Base-by-base conservation (phyloP, 1,140 invertebrate species). In the Acromyrmex echinatior region DNA sequence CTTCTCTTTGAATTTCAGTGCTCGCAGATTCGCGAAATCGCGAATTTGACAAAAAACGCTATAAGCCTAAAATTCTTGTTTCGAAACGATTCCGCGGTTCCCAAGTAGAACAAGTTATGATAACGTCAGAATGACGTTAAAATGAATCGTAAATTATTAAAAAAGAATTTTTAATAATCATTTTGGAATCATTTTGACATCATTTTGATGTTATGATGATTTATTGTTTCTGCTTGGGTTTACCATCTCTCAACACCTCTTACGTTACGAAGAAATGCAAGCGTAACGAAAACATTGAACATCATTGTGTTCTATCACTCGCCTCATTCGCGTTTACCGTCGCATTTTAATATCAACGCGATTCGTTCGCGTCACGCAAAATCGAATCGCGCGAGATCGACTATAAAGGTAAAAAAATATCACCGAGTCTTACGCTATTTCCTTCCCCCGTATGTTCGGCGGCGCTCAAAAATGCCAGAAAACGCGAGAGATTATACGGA, bases 351-450 rank as follows among this genome's bases (percentile, higher is more conserved):
- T 51, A 63, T 49, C 66, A 16, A 79, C 65, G 79, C 51, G 65
- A 70, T 31, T 79, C 60, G 51, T 16, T 35, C 31, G 31, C 80
- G 53, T 60, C 35, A 5, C 25, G 62, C 68, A 60, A 73, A 70
- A 74, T 84, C 70, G 56, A 84, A 84, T 84, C 68, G 80, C 70
- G 70, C 80, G 70, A 21, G 71, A 84, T 84, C 70, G 21, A 62
- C 56, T 84, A 84, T 84, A 62, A 84, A 84, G 80, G 80, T 84
- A 84, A 84, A 84, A 84, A 84, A 84, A 84, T 84, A 84, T 84
- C 70, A 76, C 66, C 80, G 80, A 84, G 56, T 49, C 70, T 71
- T 84, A 76, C 56, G 51, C 25, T 84, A 84, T 51, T 58, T 39
- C 10, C 45, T 76, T 63, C n/a, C 39, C 5, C 39, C 79, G 35